Conservation (phyloP, 1,140 invertebrate genomes). For the Pachyrhynchus sulphureomaculatus region DNA sequence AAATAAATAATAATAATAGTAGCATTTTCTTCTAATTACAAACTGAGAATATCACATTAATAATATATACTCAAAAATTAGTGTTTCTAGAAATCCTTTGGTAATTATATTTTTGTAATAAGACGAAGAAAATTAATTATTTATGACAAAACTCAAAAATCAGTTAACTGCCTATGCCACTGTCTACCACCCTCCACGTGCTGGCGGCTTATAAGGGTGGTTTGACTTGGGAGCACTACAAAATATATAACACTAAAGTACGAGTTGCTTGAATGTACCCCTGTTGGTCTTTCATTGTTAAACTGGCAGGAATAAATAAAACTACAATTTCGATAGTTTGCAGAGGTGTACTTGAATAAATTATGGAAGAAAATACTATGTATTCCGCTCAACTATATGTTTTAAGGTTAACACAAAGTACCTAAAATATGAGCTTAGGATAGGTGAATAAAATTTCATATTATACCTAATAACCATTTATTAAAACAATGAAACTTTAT, state of each 20-base stretch:
- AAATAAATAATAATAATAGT: too few species aligned
- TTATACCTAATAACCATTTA: too few species aligned
- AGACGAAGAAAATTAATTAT: background rate
- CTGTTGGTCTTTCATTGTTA: constrained; percentile 27
- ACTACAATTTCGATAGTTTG: constrained; percentile 27
- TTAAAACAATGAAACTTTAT: too few species aligned
- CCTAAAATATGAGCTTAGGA: background rate
- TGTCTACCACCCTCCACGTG: constrained; percentile 6
- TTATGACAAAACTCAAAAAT: too few species aligned
- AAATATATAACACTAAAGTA: constrained; percentile 40
- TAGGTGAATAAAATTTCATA: too few species aligned
- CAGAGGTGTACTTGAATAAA: constrained; percentile 10
- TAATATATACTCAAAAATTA: too few species aligned
- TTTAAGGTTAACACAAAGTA: background rate
- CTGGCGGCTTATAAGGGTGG: constrained; percentile 14
- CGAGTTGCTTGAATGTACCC: constrained; percentile 22
- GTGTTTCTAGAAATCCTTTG: too few species aligned
- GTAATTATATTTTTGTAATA: too few species aligned
- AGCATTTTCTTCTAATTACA: too few species aligned
- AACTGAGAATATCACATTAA: too few species aligned
- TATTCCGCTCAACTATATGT: background rate
- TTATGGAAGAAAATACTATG: background rate
- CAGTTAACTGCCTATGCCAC: background rate
- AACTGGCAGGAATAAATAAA: constrained; percentile 32
- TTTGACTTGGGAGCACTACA: constrained; percentile 35